These are phyloP conservation scores for Drosophila serrata DNA, from an alignment of 1,140 invertebrate genomes.

Conservation along the genomic window DNA sequence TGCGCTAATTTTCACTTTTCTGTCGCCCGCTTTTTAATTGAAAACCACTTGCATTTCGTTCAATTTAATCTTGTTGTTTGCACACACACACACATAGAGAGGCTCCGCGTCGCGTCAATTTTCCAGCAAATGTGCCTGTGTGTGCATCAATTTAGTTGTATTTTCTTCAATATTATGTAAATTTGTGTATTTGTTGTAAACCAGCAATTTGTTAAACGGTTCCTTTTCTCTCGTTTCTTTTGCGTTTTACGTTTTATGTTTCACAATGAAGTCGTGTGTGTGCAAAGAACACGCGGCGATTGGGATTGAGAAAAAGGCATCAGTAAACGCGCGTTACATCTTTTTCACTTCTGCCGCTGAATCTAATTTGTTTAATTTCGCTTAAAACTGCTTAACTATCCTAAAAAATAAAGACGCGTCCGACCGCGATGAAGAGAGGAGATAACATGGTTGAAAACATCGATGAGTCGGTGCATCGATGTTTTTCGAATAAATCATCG, in stretches of 20 bases:
- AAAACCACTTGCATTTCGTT: conserved; percentile 45
- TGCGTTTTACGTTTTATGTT: conserved; percentile 29
- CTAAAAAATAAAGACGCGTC: conserved; percentile 63
- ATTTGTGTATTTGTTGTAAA: conserved; percentile 36
- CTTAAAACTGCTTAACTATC: conserved; percentile 50
- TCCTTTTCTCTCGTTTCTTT: conserved; percentile 16
- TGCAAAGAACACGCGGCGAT: conserved; percentile 9
- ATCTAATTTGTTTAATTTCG: conserved; percentile 22
- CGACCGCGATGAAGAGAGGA: conserved; percentile 44
- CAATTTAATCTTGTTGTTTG: conserved; percentile 33
- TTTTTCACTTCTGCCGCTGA: conserved; percentile 7
- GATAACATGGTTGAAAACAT: too few species aligned
- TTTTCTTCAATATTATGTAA: conserved; percentile 64
- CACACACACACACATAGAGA: conserved; percentile 4
- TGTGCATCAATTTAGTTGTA: conserved; percentile 9
- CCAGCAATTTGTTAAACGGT: conserved; percentile 54
- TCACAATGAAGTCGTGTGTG: conserved; percentile 3
- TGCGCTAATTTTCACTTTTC: conserved; percentile 54
- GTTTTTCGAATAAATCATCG: too few species aligned
- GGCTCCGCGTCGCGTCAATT: conserved; percentile 26
- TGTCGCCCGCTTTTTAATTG: conserved; percentile 50
- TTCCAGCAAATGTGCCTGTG: conserved; percentile 16
- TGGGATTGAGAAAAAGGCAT: conserved; percentile 22
- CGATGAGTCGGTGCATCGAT: too few species aligned
- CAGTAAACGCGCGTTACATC: conserved; percentile 11